Evolutionary conservation across 64 coral and sea anemone genomes (phyloP).

Genomic region (Porites lutea): DNA sequence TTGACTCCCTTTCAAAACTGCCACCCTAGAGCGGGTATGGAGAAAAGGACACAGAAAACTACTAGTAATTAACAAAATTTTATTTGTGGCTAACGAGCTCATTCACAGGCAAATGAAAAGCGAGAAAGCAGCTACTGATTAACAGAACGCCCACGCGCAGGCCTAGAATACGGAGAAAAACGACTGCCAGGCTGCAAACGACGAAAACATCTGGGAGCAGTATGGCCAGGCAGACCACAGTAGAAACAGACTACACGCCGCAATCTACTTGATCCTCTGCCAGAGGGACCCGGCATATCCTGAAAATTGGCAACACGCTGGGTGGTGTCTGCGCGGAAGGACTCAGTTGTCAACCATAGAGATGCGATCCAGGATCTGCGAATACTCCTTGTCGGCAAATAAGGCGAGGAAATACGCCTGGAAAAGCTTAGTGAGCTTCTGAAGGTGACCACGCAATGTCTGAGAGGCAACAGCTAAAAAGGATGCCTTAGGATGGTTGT

Average conservation of each 20-base stretch:
- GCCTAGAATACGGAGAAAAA: no score
- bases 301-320: neutral
- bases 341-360: conserved; percentile 49
- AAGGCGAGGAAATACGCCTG: conserved; percentile 48
- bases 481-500: conserved; percentile 19
- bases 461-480: conserved; percentile 33
- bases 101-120: no score
- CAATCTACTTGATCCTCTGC: neutral
- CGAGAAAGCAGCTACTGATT: no score
- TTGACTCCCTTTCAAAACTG: neutral
- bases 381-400: neutral
- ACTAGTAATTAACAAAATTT: no score
- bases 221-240: no score
- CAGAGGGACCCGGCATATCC: neutral
- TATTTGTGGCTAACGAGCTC: no score
- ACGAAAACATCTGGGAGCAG: no score
- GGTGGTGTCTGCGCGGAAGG: neutral
- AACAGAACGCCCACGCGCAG: no score
- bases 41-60: no score
- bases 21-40: neutral
- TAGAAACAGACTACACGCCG: no score
- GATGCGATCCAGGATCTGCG: conserved; percentile 11
- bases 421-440: conserved; percentile 4
- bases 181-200: no score
- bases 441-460: conserved; percentile 33